Evolutionary conservation across 2,888 invertebrate genomes (phyloP), one percentile per base, ranked within the genome.

Genomic region (Agrochola litura): DNA sequence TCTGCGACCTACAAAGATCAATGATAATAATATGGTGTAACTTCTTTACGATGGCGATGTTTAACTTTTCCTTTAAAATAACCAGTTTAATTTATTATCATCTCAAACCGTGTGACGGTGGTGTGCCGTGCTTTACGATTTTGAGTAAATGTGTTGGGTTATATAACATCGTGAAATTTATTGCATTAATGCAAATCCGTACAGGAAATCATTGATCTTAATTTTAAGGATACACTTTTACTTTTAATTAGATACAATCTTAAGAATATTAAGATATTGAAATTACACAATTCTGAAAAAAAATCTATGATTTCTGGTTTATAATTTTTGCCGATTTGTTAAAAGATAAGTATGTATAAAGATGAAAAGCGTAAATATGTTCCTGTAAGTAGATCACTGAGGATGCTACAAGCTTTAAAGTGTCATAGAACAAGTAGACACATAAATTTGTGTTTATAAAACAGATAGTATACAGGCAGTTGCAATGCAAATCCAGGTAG

Each of bases 191-290:
- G 46, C 16, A 41, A 76, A 46, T 63, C 12, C 37, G 64, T 43
- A 9, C 10, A 76, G 77, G 83, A 82, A 82, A 52, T 52, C 19
- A 65, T 68, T 63, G 6, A 68, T 52, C 10, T 30, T 66, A n/a
- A 61, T 54, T 64, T 72, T 25, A 43, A 81, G 76, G 70, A 81
- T n/a, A 71, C 65, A 52, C 76, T 85, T 82, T 82, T 69, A 82
- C 77, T 82, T 82, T 64, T 64, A 5, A 43, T 49, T 61, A n/a
- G 43, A 69, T 58, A 43, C 5, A 12, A 65, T 76, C 43, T 52
- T 30, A n/a, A 52, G 5, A 56, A 52, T 37, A 3, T 41, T 37
- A 14, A 64, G 14, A 60, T 41, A 76, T 37, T 46, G 9, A 43
- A 49, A 49, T 72, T 1, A 9, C 6, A 10, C 30, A 30, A 30